Evolutionary conservation across 2,797 vertebrate species (phyloP).

Genomic region (Enteromius argenteus): DNA sequence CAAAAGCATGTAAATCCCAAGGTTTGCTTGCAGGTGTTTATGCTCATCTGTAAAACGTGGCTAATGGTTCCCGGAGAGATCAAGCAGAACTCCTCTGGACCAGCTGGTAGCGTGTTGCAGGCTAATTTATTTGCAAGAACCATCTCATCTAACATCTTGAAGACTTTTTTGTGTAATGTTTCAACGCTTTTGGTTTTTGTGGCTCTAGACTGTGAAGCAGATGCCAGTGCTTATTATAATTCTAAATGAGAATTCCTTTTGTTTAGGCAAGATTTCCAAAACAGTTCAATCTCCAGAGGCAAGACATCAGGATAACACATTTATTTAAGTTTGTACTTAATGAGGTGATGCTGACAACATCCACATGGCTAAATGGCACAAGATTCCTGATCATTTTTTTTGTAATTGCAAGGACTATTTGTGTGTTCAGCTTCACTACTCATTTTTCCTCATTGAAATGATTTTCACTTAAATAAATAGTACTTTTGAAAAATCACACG

Average conservation of each 20-base stretch:
- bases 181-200: constrained; percentile 4
- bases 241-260: not conserved
- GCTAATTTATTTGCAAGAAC: constrained; percentile 23
- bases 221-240: not conserved
- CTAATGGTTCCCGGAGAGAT: constrained; percentile 53
- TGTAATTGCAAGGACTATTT: not conserved
- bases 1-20: constrained; percentile 46
- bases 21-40: constrained; percentile 42
- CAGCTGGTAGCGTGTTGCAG: not conserved
- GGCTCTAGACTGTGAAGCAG: constrained; percentile 2
- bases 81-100: constrained; percentile 50
- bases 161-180: constrained; percentile 34
- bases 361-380: not conserved
- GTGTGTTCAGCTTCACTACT: not conserved
- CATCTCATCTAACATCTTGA: constrained; percentile 21
- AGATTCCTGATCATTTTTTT: not conserved
- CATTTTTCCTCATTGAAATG: not conserved
- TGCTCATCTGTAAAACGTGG: constrained; percentile 30
- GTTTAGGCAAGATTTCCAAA: not conserved
- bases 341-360: constrained; percentile 19
- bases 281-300: not conserved
- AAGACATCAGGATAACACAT: not conserved
- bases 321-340: not conserved
- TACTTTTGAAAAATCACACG: not conserved
- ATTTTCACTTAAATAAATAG: not conserved